Percentiles rank a stretch among this genome's conserved stretches.
Evolutionary conservation across 2,113 vertebrate genomes (phyloP).

Genomic region (Suncus etruscus): DNA sequence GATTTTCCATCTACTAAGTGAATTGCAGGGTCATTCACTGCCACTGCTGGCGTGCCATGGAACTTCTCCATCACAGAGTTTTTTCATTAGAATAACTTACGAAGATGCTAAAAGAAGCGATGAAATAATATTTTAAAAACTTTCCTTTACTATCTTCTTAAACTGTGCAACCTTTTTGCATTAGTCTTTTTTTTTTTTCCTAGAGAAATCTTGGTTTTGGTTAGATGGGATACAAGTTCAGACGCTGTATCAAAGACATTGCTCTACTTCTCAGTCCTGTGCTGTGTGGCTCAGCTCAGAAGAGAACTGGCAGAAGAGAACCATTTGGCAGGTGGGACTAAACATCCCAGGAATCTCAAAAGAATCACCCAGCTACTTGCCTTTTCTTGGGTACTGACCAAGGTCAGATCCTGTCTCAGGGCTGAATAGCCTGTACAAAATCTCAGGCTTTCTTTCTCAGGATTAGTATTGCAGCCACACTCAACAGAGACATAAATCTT

Average conservation of each 20-base stretch:
- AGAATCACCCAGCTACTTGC: neutral
- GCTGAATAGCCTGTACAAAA: neutral
- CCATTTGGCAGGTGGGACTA: neutral
- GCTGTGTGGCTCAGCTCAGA: neutral
- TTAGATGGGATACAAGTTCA: neutral
- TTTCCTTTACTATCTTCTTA: neutral
- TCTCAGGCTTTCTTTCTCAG: neutral
- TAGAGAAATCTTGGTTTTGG: neutral
- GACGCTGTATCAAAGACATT: neutral
- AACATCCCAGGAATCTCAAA: neutral
- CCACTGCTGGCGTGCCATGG: neutral
- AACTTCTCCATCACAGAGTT: neutral
- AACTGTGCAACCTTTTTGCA: neutral
- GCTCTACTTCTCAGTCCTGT: neutral
- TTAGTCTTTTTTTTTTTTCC: neutral
- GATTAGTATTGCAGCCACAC: neutral
- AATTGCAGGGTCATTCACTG: neutral
- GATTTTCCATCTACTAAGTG: conserved; percentile 8
- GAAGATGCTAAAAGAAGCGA: neutral
- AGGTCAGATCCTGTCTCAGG: neutral
- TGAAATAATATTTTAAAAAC: neutral
- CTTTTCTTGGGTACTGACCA: neutral
- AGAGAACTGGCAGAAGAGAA: neutral
- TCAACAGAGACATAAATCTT: neutral
- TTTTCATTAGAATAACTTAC: neutral